phyloP scores from a whole-genome alignment of 2,888 invertebrate genomes.

The Iselma pallidipennis region DNA sequence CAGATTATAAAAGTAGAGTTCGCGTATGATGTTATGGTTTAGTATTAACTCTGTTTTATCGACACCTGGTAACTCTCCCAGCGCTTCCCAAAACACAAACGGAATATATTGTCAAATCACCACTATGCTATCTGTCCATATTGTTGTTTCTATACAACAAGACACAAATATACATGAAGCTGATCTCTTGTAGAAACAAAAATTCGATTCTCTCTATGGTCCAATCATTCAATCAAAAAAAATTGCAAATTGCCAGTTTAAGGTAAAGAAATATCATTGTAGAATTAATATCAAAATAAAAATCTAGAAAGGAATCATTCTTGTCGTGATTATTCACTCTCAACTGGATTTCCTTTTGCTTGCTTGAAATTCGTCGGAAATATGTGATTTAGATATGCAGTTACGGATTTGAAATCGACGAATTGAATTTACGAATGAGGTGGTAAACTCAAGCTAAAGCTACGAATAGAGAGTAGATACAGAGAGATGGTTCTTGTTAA shows the following conservation, averaged over 20 bases:
- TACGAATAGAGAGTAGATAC: constrained; percentile 29
- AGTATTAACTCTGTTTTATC: constrained; percentile 49
- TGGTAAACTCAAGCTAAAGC: constrained; percentile 35
- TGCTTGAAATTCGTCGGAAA: neutral
- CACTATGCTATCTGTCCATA: constrained; percentile 13
- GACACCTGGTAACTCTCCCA: constrained; percentile 45
- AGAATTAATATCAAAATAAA: neutral
- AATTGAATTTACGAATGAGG: constrained; percentile 36
- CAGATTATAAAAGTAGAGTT: constrained; percentile 56
- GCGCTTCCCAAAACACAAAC: constrained; percentile 23
- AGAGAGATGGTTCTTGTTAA: constrained; percentile 45
- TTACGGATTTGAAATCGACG: constrained; percentile 29
- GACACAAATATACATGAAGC: no score
- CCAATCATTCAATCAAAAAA: neutral
- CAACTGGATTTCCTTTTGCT: neutral
- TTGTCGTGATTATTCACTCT: neutral
- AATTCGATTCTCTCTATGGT: no score
- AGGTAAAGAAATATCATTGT: neutral
- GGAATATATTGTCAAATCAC: constrained; percentile 1
- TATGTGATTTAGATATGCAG: constrained; percentile 27
- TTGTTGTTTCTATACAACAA: constrained; percentile 30
- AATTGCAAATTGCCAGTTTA: neutral
- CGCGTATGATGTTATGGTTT: constrained; percentile 56
- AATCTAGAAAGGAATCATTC: neutral
- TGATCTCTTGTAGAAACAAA: no score